These are phyloP conservation scores for Corythornis cristatus DNA, from an alignment of 2,113 vertebrate genomes.

Conservation along the genomic window DNA sequence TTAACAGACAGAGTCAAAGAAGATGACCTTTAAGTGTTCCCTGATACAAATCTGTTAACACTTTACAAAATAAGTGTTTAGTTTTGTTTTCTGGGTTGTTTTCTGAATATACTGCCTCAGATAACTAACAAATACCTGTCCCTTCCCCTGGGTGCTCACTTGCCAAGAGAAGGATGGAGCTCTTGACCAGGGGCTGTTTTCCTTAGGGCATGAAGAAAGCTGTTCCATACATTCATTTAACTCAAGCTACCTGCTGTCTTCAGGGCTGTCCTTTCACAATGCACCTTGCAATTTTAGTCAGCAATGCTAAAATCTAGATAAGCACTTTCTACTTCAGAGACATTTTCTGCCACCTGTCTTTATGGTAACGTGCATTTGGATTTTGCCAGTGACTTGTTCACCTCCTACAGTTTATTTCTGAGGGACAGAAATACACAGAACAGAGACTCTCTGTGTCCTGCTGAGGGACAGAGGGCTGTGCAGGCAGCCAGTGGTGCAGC, in stretches of 20 bases:
- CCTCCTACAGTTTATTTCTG: neutral
- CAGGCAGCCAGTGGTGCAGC: fast-evolving
- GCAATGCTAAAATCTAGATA: neutral
- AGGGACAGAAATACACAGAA: too few relatives aligned
- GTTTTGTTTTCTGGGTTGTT: too few relatives aligned
- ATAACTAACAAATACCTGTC: neutral
- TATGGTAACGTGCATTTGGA: neutral
- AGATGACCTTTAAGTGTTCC: neutral
- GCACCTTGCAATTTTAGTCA: neutral
- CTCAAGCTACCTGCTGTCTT: neutral
- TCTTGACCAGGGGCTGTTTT: neutral
- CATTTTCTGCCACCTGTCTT: neutral
- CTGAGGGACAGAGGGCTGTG: too few relatives aligned
- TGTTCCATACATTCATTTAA: neutral
- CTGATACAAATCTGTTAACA: neutral
- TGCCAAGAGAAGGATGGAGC: neutral
- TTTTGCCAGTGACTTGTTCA: neutral
- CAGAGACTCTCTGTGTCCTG: too few relatives aligned
- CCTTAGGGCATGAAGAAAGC: neutral
- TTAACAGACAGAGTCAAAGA: neutral
- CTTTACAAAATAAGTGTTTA: neutral
- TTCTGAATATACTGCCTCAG: neutral
- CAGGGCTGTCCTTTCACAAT: neutral
- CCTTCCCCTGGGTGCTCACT: neutral
- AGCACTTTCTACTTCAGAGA: neutral